phyloP scores from a whole-genome alignment of 92 coral and sea anemone genomes.

The Pocillopora grandis region DNA sequence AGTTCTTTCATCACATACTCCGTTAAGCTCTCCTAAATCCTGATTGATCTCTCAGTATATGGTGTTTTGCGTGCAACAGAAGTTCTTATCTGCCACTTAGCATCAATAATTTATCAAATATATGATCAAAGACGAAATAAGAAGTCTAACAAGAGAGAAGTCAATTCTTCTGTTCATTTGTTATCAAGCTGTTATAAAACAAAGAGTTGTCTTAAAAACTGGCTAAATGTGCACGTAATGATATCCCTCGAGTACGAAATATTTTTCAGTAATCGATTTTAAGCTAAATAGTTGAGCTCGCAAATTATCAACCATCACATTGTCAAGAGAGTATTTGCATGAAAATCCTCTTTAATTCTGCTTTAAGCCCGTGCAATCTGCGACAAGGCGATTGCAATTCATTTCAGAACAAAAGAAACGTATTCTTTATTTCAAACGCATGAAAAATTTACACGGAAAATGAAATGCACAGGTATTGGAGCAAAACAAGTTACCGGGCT shows the following conservation, averaged over 20 bases:
- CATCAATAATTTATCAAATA: slow-evolving; percentile 2
- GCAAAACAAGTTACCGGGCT: slow-evolving; percentile 15
- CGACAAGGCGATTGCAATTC: too few relatives aligned
- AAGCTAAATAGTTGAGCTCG: too few relatives aligned
- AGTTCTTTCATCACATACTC: background rate
- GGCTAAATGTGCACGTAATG: background rate
- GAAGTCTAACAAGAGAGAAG: background rate
- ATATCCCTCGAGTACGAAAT: background rate
- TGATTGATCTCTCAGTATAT: too few relatives aligned
- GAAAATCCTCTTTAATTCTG: too few relatives aligned
- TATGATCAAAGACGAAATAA: slow-evolving; percentile 7
- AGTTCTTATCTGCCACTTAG: background rate
- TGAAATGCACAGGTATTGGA: slow-evolving; percentile 12
- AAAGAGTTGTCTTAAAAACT: background rate
- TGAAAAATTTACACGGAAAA: slow-evolving; percentile 20
- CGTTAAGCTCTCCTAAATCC: too few relatives aligned
- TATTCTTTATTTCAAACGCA: background rate
- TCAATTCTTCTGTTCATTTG: background rate
- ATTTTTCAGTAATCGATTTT: too few relatives aligned
- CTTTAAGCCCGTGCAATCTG: too few relatives aligned
- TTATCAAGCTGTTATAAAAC: background rate
- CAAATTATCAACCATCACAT: background rate
- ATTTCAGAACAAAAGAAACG: background rate
- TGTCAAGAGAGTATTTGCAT: background rate
- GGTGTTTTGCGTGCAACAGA: too few relatives aligned